A percentile compares a stretch with the other conserved stretches of the same genome.
phyloP scores from a whole-genome alignment of 2,888 invertebrate species.

The Coelinius sp. region DNA sequence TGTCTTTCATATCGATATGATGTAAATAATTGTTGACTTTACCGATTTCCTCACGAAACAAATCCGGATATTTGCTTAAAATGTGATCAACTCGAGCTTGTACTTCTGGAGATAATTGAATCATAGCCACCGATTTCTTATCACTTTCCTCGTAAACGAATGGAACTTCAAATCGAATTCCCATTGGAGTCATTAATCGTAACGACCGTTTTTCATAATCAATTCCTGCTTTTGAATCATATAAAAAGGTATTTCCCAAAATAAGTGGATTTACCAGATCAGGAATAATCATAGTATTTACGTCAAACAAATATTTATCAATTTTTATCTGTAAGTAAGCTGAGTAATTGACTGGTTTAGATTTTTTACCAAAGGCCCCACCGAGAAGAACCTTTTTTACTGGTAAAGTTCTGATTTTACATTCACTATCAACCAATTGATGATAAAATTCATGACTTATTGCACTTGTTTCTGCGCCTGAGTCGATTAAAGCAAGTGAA shows the following conservation, averaged over 20 bases:
- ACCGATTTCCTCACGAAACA: slow-evolving; percentile 20
- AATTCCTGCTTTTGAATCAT: background rate
- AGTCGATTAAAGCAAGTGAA: background rate
- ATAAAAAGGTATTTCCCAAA: slow-evolving; percentile 6
- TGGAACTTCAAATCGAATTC: background rate
- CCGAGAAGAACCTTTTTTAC: background rate
- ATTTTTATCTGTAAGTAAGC: background rate
- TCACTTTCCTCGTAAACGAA: background rate
- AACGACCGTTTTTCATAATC: background rate
- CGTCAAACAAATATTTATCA: background rate
- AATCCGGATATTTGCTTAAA: too few relatives aligned
- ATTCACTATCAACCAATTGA: background rate
- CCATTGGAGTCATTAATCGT: background rate
- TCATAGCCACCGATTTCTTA: background rate
- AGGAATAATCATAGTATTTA: background rate
- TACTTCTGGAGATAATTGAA: background rate
- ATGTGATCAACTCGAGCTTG: too few relatives aligned
- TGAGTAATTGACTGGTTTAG: background rate
- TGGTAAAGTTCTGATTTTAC: background rate
- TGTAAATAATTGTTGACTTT: background rate
- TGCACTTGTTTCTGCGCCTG: background rate
- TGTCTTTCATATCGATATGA: slow-evolving; percentile 23
- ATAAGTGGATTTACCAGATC: background rate
- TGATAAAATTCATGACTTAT: background rate
- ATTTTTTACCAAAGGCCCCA: background rate